Evolutionary conservation across 2,888 invertebrate genomes (phyloP).

Genomic region (Eulithis testata): DNA sequence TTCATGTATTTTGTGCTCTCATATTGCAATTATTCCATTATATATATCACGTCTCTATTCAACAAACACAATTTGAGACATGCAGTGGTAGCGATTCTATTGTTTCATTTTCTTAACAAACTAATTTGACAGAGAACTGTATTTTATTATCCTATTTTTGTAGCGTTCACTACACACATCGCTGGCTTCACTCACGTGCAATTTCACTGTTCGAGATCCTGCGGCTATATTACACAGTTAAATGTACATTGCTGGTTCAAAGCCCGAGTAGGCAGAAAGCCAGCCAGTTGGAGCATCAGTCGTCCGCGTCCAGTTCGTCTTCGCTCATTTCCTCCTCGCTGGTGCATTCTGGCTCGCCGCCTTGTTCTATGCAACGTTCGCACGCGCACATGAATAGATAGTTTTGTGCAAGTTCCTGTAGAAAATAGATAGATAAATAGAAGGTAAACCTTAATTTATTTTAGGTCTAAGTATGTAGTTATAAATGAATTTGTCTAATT

Average conservation of each 20-base stretch:
- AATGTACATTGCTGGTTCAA: conserved; percentile 48
- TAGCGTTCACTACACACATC: not conserved
- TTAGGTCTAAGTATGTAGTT: too few relatives aligned
- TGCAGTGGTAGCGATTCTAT: too few relatives aligned
- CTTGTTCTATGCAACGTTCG: conserved; percentile 89
- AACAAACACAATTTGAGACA: too few relatives aligned
- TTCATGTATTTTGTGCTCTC: too few relatives aligned
- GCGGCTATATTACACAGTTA: conserved; percentile 17
- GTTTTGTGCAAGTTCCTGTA: conserved; percentile 86
- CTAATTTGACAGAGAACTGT: not conserved
- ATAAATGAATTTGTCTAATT: too few relatives aligned
- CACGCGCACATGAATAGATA: conserved; percentile 94
- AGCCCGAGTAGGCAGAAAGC: conserved; percentile 78
- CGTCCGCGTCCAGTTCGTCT: conserved; percentile 75
- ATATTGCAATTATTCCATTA: too few relatives aligned
- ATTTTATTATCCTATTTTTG: not conserved
- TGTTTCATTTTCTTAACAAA: not conserved
- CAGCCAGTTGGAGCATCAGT: conserved; percentile 81
- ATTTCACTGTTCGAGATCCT: conserved; percentile 2
- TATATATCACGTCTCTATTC: too few relatives aligned
- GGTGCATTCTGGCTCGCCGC: conserved; percentile 91
- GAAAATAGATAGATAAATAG: not conserved
- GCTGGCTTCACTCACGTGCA: not conserved
- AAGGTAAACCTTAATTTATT: too few relatives aligned
- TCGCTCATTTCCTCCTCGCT: conserved; percentile 91